These are phyloP conservation scores for Mionectes olivaceus DNA, from an alignment of 2,797 vertebrate species.

Conservation along the genomic window DNA sequence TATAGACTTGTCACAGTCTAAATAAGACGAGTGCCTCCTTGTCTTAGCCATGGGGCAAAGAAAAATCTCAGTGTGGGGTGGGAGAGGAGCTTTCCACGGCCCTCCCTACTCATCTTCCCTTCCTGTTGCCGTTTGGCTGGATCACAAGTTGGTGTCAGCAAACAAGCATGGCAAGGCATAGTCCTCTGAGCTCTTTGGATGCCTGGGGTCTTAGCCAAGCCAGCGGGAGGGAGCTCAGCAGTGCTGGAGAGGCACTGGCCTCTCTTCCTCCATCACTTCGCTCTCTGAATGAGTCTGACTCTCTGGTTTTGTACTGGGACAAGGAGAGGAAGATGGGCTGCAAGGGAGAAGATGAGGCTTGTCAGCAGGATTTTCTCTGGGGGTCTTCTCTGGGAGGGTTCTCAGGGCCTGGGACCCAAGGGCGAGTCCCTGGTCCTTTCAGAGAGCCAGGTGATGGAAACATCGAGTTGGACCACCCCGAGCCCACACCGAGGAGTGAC, in stretches of 20 bases:
- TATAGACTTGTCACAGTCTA: neutral
- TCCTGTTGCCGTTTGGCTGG: neutral
- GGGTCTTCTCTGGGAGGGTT: neutral
- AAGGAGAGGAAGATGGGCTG: neutral
- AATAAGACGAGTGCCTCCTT: neutral
- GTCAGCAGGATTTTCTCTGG: neutral
- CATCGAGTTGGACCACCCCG: accelerated
- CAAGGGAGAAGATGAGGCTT: neutral
- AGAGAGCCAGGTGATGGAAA: neutral
- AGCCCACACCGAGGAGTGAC: neutral
- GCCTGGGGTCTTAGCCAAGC: neutral
- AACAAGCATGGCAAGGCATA: neutral
- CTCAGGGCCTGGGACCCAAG: neutral
- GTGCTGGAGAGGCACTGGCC: neutral
- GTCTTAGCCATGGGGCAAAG: neutral
- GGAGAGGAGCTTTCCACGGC: neutral
- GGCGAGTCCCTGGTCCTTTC: neutral
- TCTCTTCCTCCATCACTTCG: neutral
- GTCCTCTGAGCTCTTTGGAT: neutral
- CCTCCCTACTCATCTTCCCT: neutral
- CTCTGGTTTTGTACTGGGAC: neutral
- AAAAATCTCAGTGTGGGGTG: neutral
- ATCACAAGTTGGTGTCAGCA: neutral
- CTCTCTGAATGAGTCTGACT: neutral
- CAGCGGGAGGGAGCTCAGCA: neutral